phyloP scores from a whole-genome alignment of 2,888 invertebrate species.

The Meloe dianella region DNA sequence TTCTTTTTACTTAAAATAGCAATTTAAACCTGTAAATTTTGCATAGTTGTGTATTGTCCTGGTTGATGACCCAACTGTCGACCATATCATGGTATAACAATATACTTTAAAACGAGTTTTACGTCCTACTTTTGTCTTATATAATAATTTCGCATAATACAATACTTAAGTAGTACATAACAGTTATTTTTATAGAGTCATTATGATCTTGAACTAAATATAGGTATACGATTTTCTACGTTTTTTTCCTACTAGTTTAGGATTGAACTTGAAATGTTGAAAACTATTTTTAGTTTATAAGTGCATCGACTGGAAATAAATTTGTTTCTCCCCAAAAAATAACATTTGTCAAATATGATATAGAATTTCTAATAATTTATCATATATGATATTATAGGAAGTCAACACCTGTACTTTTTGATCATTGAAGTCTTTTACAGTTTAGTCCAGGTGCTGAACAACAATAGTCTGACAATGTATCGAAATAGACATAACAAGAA shows the following conservation, averaged over 20 bases:
- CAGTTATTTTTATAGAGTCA: conserved; percentile 21
- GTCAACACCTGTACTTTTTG: conserved; percentile 1
- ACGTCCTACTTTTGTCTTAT: conserved; percentile 22
- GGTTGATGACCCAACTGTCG: conserved; percentile 15
- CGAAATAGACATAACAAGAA: conserved; percentile 5
- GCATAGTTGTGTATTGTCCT: conserved; percentile 19
- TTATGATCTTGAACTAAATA: conserved; percentile 11
- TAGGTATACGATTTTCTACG: conserved; percentile 11
- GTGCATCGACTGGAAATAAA: neutral
- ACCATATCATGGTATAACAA: conserved; percentile 22
- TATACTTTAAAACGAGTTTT: conserved; percentile 23
- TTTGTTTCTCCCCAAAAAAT: neutral
- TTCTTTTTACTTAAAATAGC: neutral
- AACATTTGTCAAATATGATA: neutral
- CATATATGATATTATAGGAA: neutral
- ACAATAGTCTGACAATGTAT: neutral
- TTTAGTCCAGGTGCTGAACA: neutral
- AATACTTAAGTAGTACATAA: conserved; percentile 6
- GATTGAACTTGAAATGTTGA: conserved; percentile 21
- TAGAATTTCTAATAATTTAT: neutral
- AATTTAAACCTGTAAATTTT: conserved; percentile 3
- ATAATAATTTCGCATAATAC: conserved; percentile 28
- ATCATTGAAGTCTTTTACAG: neutral
- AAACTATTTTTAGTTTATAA: conserved; percentile 15
- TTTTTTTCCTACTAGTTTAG: neutral